Conservation (phyloP, 2,113 vertebrate species). For the Bos taurus region DNA sequence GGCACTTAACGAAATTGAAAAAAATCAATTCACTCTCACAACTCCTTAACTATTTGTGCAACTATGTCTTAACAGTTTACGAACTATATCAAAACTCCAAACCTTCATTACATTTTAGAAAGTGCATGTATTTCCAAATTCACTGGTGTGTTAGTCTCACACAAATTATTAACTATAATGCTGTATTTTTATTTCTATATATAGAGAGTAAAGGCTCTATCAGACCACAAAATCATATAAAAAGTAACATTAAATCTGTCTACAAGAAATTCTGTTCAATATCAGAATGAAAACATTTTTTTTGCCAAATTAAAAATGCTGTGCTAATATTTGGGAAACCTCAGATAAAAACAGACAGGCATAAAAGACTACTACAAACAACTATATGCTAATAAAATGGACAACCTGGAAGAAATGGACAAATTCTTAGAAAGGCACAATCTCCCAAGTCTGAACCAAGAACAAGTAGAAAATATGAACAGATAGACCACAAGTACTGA, state of each 20-base stretch:
- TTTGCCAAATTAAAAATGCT: neutral
- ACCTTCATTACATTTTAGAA: neutral
- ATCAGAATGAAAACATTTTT: neutral
- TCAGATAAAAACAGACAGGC: neutral
- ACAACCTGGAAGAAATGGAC: neutral
- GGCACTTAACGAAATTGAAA: neutral
- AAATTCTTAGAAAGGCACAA: neutral
- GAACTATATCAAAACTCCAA: neutral
- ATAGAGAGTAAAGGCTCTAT: neutral
- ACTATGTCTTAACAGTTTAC: neutral
- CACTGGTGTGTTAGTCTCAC: neutral
- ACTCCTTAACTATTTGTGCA: neutral
- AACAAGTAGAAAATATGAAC: neutral
- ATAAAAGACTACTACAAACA: neutral
- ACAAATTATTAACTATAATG: neutral
- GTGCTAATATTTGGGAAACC: neutral
- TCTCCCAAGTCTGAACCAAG: neutral
- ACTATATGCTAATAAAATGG: neutral
- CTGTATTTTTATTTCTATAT: neutral
- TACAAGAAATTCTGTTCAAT: neutral
- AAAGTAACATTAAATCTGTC: neutral
- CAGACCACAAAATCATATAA: neutral
- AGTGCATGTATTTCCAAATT: neutral
- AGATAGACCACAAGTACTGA: neutral
- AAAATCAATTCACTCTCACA: neutral